Percentiles rank a stretch among this genome's conserved stretches.
Conservation (phyloP, 2,797 vertebrate genomes). For the Tangara arthus region DNA sequence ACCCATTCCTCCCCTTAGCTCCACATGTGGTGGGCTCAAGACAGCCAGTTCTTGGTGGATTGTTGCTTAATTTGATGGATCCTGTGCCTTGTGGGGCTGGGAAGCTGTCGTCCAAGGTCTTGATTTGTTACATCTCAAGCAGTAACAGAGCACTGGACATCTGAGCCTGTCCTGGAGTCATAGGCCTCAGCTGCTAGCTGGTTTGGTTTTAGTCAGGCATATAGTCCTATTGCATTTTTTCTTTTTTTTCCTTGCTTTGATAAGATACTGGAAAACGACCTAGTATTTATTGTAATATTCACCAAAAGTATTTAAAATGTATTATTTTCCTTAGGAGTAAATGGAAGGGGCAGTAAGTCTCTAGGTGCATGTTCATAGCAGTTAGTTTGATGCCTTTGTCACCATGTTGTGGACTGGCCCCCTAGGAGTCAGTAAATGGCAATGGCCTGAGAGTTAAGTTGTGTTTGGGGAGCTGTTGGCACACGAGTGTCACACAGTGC, state of each 20-base stretch:
- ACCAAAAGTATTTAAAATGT: neutral
- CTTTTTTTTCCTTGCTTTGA: neutral
- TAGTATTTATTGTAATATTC: neutral
- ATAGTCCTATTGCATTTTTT: neutral
- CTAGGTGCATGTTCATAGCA: fast-evolving
- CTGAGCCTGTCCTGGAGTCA: neutral
- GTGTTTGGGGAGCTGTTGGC: neutral
- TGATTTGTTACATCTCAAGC: neutral
- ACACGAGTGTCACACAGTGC: fast-evolving
- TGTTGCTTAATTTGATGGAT: neutral
- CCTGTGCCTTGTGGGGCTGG: neutral
- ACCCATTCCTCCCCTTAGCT: neutral
- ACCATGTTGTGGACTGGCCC: neutral
- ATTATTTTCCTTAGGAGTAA: fast-evolving
- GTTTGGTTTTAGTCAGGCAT: neutral
- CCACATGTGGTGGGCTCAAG: neutral
- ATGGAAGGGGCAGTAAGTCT: neutral
- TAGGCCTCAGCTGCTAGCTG: neutral
- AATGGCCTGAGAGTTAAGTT: neutral
- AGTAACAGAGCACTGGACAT: neutral
- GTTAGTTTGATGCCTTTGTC: neutral
- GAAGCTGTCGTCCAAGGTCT: fast-evolving
- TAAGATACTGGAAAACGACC: neutral
- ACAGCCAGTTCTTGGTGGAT: neutral
- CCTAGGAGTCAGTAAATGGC: neutral